Conservation (phyloP, 2,797 vertebrate species). For the Notolabrus celidotus region DNA sequence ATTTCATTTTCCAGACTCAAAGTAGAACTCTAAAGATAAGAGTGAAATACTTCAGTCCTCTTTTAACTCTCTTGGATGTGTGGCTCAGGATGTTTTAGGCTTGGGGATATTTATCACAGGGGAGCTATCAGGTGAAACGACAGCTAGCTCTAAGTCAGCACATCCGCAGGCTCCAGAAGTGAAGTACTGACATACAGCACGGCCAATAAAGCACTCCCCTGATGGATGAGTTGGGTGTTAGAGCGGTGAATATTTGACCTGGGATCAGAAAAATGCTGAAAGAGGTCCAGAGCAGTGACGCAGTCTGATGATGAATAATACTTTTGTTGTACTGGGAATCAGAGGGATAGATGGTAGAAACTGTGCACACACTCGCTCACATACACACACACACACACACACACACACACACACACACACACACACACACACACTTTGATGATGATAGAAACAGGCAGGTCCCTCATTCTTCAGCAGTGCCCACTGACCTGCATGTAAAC, state of each 20-base stretch:
- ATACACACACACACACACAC: slow-evolving; percentile 12
- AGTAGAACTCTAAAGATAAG: slow-evolving; percentile 5
- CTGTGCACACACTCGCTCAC: slow-evolving; percentile 12
- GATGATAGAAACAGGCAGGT: slow-evolving; percentile 49
- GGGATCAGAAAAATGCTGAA: slow-evolving; percentile 40
- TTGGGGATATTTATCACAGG: slow-evolving; percentile 36
- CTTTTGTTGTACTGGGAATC: slow-evolving; percentile 28
- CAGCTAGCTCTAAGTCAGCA: slow-evolving; percentile 62
- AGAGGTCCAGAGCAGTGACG: slow-evolving; percentile 27
- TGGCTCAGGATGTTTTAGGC: slow-evolving; percentile 41
- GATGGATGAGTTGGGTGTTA: slow-evolving; percentile 35
- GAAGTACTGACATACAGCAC: slow-evolving; percentile 37
- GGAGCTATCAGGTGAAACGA: slow-evolving; percentile 54
- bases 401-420: slow-evolving; percentile 19
- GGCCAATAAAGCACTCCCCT: slow-evolving; percentile 42
- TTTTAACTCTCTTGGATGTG: slow-evolving; percentile 33
- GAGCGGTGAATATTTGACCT: slow-evolving; percentile 61
- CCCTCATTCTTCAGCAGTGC: slow-evolving; percentile 46
- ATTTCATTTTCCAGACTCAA: slow-evolving; percentile 6
- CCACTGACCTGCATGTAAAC: slow-evolving; percentile 49
- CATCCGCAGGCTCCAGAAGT: slow-evolving; percentile 35
- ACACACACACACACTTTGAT: slow-evolving; percentile 40
- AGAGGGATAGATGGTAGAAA: slow-evolving; percentile 14
- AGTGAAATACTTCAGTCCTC: slow-evolving; percentile 31
- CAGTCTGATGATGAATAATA: slow-evolving; percentile 45